A percentile compares a stretch with the other conserved stretches of the same genome.
Conservation (phyloP, 2,797 vertebrate genomes). For the Gallinago stenura region DNA sequence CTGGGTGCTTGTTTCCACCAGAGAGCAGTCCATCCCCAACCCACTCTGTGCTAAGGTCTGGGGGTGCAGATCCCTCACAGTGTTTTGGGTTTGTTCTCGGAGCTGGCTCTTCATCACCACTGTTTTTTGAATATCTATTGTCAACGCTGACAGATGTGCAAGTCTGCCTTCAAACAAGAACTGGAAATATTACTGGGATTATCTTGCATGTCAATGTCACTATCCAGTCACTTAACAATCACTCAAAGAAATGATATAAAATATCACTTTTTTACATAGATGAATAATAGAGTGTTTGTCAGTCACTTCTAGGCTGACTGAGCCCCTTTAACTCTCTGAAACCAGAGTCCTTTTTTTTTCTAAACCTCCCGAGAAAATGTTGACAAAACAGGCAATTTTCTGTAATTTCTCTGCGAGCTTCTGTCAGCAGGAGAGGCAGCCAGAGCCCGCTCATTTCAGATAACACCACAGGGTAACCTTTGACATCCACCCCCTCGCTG, state of each 20-base stretch:
- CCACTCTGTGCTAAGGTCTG: background rate
- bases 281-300: slow-evolving; percentile 91
- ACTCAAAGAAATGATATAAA: slow-evolving; percentile 96
- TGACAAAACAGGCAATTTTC: slow-evolving; percentile 98
- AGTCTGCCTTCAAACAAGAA: slow-evolving; percentile 31
- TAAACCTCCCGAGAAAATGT: slow-evolving; percentile 94
- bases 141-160: background rate
- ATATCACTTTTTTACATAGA: slow-evolving; percentile 88
- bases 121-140: background rate
- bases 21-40: background rate
- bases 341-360: slow-evolving; percentile 82
- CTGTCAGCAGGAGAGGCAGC: slow-evolving; percentile 88
- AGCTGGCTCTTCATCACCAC: background rate
- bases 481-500: slow-evolving; percentile 86
- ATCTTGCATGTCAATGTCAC: slow-evolving; percentile 66
- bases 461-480: slow-evolving; percentile 85
- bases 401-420: slow-evolving; percentile 87
- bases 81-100: background rate
- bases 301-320: slow-evolving; percentile 86
- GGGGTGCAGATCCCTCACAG: background rate
- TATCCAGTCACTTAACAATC: slow-evolving; percentile 90
- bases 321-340: slow-evolving; percentile 85
- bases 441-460: slow-evolving; percentile 89
- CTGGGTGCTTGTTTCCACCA: background rate
- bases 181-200: slow-evolving; percentile 72